Evolutionary conservation across 2,888 invertebrate species (phyloP), one percentile per base, ranked within the genome.

Genomic region (Brachypalpus laphriformis): DNA sequence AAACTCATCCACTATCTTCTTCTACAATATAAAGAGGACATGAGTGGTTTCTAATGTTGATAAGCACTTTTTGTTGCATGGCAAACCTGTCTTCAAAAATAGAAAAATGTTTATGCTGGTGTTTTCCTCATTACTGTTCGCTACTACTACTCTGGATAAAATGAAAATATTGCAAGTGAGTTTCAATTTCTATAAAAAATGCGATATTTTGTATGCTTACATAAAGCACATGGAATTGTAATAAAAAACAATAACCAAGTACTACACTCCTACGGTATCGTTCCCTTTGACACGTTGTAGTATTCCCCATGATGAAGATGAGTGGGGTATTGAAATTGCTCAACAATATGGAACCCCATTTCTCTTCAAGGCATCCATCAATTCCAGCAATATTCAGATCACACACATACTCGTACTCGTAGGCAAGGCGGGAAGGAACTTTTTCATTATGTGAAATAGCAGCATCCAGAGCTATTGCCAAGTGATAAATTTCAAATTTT

Each of bases 401-500:
- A 6, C 40, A 40, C 40, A 14, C 37, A 37, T 9, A 8, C 31
- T 18, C 7, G 34, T n/a, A 47, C 5, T 14, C n/a, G 25, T 4
- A 16, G 42, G 31, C 40, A 42, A 5, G 16, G 47, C 8, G 28
- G 9, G 31, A 7, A 1, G 18, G 42, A 28, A 68, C 59, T 77
- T 78, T 78, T 78, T 78, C 77, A 78, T 57, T 71, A 78, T 47
- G 66, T 34, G 18, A 71, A 78, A 78, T 37, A 45, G 57, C 42
- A 45, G 68, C 70, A 37, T 74, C 20, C 54, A 47, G 42, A 68
- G 25, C 31, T 28, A 68, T 49, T 59, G 74, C 45, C 61, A 65
- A 74, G 78, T 78, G 74, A 83, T 78, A 80, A 70, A 83, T 75
- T 78, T 80, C 16, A 68, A 68, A 70, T 70, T 77, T 68, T 57